A percentile compares a stretch with the other conserved stretches of the same genome.
Evolutionary conservation across 2,113 vertebrate species (phyloP).

Genomic region (Mohoua ochrocephala): DNA sequence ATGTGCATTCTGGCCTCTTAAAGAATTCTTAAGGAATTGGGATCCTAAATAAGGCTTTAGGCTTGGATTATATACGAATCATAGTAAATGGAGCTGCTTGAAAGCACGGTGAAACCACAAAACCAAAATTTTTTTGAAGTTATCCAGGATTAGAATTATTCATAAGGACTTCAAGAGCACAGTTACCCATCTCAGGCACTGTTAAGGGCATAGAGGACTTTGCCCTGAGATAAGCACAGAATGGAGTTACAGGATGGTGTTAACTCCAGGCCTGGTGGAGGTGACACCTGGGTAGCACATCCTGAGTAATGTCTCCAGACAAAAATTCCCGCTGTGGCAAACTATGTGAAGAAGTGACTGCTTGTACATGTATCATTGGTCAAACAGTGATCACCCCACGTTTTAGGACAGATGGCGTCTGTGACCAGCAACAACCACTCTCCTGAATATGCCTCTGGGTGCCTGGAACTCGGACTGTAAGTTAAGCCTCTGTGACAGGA

Average conservation of each 20-base stretch:
- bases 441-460: background rate
- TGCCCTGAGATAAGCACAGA: background rate
- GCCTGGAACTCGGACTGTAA: background rate
- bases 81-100: background rate
- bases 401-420: background rate
- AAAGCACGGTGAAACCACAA: background rate
- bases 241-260: background rate
- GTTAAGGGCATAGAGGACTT: background rate
- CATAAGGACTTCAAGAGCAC: background rate
- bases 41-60: background rate
- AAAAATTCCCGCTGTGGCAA: background rate
- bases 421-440: background rate
- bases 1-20: background rate
- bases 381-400: background rate
- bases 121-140: background rate
- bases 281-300: background rate
- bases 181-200: background rate
- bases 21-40: background rate
- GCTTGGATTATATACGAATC: background rate
- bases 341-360: background rate
- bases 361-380: background rate
- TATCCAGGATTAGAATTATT: background rate
- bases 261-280: background rate
- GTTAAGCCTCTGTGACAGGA: rapidly evolving
- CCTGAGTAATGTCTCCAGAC: background rate